phyloP scores from a whole-genome alignment of 1,140 invertebrate species.

The Anastrepha ludens region DNA sequence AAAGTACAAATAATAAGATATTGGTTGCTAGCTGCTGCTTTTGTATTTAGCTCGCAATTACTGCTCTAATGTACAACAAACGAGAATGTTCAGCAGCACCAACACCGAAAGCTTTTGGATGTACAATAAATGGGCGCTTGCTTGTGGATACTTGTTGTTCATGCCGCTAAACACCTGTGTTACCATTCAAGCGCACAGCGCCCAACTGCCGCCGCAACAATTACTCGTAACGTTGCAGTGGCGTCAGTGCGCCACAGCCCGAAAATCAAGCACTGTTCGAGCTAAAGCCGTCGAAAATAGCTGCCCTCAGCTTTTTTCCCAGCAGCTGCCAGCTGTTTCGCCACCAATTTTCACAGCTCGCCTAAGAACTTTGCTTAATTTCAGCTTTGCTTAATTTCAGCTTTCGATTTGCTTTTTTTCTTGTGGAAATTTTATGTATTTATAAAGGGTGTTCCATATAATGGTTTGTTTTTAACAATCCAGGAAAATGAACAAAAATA shows the following conservation, averaged over 20 bases:
- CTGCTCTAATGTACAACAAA: neutral
- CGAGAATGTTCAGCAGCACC: neutral
- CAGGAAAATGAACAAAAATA: too few species aligned
- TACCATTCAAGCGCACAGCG: neutral
- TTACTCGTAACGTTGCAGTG: neutral
- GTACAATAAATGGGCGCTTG: slow-evolving; percentile 7
- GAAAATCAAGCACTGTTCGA: neutral
- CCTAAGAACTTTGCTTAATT: slow-evolving; percentile 28
- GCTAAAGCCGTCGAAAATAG: neutral
- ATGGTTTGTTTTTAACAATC: too few species aligned
- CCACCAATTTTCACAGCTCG: slow-evolving; percentile 42
- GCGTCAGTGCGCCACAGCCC: neutral
- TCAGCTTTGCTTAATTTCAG: slow-evolving; percentile 9
- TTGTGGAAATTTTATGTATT: neutral
- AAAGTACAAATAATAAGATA: slow-evolving; percentile 1
- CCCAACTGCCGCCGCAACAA: neutral
- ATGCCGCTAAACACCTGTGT: slow-evolving; percentile 32
- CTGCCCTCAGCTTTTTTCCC: neutral
- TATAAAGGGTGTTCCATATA: too few species aligned
- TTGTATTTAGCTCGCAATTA: neutral
- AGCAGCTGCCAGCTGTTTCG: neutral
- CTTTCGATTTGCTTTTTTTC: neutral
- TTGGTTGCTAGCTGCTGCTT: neutral
- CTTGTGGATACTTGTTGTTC: slow-evolving; percentile 15
- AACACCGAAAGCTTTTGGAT: neutral